phyloP scores from a whole-genome alignment of 2,888 invertebrate genomes.

The Stenchaetothrips biformis region DNA sequence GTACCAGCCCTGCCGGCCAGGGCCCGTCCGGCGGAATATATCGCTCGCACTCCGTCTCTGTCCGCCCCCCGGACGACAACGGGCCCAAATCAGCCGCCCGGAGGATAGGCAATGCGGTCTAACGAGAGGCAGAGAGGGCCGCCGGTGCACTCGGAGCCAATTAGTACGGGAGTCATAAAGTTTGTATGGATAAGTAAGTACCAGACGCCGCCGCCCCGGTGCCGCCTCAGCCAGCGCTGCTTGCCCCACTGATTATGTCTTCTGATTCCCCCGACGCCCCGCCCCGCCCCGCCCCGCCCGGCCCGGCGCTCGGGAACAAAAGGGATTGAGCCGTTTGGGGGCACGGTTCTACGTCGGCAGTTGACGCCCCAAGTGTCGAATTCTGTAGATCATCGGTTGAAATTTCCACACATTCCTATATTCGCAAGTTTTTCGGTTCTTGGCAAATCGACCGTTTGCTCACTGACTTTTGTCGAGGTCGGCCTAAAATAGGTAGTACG shows the following conservation, averaged over 20 bases:
- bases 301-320: constrained; percentile 12
- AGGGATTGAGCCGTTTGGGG: constrained; percentile 6
- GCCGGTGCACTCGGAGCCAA: not conserved
- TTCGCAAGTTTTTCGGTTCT: no score
- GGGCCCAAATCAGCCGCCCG: not conserved
- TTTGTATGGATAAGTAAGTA: constrained; percentile 21
- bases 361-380: no score
- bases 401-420: no score
- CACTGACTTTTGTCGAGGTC: no score
- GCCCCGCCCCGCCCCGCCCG: not conserved
- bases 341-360: not conserved
- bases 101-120: not conserved
- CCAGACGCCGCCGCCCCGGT: not conserved
- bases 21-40: not conserved
- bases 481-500: no score
- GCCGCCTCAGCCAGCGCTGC: not conserved
- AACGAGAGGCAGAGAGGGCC: not conserved
- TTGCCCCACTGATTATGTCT: constrained; percentile 17
- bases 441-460: no score
- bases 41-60: constrained; percentile 1
- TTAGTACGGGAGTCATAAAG: constrained; percentile 21
- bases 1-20: no score
- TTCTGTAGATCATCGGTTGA: no score
- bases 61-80: no score
- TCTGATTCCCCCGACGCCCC: not conserved